Base-by-base conservation (phyloP, 2,888 invertebrate species). In the Pheosia tremula region DNA sequence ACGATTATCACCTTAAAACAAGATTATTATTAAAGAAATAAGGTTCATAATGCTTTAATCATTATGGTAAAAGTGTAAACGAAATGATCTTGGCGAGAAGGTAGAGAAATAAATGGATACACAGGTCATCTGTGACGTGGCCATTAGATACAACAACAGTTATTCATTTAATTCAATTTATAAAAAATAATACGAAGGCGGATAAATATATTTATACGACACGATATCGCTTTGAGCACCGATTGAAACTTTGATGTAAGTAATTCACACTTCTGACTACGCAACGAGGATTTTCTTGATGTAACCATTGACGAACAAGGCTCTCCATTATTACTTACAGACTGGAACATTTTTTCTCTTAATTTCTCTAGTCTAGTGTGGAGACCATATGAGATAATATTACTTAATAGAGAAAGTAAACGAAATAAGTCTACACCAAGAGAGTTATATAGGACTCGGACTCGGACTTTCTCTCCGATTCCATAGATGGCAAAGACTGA, bases 111-210 rank as follows among this genome's bases (percentile, higher is more conserved):
- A 73, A 73, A 81, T 77, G 60, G 68, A 60, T 39, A 59, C 56
- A 64, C 67, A 72, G 71, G 69, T 69, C 67, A 61, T 59, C 66
- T 45, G 59, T 72, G 81, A 77, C 80, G 72, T 24, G 62, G 53
- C 62, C 74, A 77, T 80, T 77, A 71, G 59, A 60, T 59, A 62
- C 65, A 63, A 76, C 69, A 70, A 74, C 71, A 71, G 66, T 67
- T 70, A 72, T 41, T 63, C 60, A 66, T 71, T 76, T 77, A 72
- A 77, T 75, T 74, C 66, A 75, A 74, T 80, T 74, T 74, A 75
- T 72, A 69, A 63, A 56, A 36, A 55, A 39, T 62, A 69, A 60
- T 63, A 64, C 64, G n/a, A 36, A 54, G 59, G 50, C 63, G 55
- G 41, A 57, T 43, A 9, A 50, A 43, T 54, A 39, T n/a, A 8